A percentile compares a stretch with the other conserved stretches of the same genome.
Conservation (phyloP, 2,888 invertebrate species). For the Drosophila imparisetae region DNA sequence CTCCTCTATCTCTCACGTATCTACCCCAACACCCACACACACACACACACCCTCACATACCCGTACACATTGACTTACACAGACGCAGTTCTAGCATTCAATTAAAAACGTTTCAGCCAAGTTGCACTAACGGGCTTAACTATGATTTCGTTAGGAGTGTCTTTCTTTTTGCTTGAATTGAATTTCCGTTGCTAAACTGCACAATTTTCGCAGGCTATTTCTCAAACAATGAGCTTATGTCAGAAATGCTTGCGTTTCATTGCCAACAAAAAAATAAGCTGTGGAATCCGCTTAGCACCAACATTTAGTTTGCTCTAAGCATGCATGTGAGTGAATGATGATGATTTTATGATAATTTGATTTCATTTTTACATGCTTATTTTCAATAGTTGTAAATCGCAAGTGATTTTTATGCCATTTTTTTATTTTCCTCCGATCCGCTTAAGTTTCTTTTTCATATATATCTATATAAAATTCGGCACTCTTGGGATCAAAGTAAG, state of each 20-base stretch:
- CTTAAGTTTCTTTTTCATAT: neutral
- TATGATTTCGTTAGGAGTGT: conserved; percentile 27
- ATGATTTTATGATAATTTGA: neutral
- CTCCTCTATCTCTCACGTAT: conserved; percentile 22
- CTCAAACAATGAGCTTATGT: neutral
- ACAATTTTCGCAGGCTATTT: conserved; percentile 13
- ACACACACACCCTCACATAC: neutral
- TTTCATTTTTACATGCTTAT: neutral
- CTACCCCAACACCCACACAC: neutral
- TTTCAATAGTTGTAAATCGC: neutral
- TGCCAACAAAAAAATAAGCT: neutral
- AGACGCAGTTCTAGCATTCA: conserved; percentile 37
- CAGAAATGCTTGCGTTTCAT: neutral
- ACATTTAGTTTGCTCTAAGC: neutral
- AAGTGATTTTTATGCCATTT: neutral
- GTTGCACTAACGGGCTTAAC: conserved; percentile 32
- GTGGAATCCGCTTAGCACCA: neutral
- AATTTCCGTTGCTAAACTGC: conserved; percentile 10
- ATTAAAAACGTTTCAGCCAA: conserved; percentile 47
- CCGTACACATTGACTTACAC: neutral
- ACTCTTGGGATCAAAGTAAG: neutral
- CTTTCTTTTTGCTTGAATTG: conserved; percentile 22
- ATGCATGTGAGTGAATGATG: neutral
- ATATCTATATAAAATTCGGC: neutral
- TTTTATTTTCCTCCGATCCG: neutral